phyloP scores from a whole-genome alignment of 1,140 invertebrate genomes.

The Portunus trituberculatus region DNA sequence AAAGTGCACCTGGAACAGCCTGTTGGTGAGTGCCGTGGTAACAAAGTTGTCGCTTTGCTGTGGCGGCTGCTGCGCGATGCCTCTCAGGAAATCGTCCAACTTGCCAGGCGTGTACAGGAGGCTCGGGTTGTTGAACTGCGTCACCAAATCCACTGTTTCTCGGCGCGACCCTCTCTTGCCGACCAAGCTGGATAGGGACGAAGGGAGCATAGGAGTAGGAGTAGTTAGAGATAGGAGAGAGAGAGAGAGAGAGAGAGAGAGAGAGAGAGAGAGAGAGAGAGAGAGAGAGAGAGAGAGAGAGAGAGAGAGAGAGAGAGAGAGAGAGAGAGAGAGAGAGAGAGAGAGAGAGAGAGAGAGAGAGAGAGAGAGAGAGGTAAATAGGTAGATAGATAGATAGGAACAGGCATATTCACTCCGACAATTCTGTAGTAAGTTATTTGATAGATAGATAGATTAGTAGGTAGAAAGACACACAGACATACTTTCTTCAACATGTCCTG shows the following conservation, averaged over 20 bases:
- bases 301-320: no score
- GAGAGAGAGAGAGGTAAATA: not conserved
- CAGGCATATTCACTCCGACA: no score
- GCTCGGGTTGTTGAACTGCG: slow-evolving; percentile 85
- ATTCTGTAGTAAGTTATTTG: no score
- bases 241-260: not conserved
- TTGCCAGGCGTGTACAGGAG: slow-evolving; percentile 80
- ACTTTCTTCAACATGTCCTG: no score
- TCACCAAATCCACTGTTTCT: slow-evolving; percentile 80
- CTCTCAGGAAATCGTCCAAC: slow-evolving; percentile 82
- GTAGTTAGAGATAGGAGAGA: not conserved
- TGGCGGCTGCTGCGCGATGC: slow-evolving; percentile 82
- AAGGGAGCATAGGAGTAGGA: not conserved
- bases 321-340: no score
- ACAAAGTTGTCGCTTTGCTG: slow-evolving; percentile 82
- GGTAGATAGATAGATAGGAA: not conserved
- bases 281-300: no score
- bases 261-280: not conserved
- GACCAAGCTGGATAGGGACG: slow-evolving; percentile 51
- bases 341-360: not conserved
- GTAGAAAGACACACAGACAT: not conserved
- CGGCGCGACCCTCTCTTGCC: slow-evolving; percentile 35
- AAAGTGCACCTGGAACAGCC: slow-evolving; percentile 82
- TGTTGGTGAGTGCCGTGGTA: slow-evolving; percentile 83
- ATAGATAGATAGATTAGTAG: no score